Percentiles rank a stretch among this genome's conserved stretches.
Evolutionary conservation across 2,797 vertebrate species (phyloP).

Genomic region (Morelia viridis): DNA sequence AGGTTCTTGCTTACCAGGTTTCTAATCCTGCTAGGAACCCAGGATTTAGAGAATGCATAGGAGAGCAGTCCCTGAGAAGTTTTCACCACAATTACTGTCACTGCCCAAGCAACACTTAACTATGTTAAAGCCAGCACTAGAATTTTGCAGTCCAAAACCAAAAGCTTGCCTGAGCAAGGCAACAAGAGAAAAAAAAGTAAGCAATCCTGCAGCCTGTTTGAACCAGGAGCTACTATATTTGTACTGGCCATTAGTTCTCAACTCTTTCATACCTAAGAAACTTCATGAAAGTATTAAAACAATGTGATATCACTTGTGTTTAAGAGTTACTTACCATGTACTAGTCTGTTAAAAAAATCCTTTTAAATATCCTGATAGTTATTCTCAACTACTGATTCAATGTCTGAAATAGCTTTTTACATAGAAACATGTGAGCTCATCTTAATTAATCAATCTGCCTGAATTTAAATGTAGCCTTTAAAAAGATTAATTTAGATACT

Average conservation of each 20-base stretch:
- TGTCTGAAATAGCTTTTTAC: conserved; percentile 69
- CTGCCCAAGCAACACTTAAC: not conserved
- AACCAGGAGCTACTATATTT: conserved; percentile 20
- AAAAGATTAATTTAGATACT: conserved; percentile 70
- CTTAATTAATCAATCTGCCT: conserved; percentile 69
- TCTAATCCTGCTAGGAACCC: not conserved
- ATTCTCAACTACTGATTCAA: conserved; percentile 69
- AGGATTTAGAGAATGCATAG: conserved; percentile 6
- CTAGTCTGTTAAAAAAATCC: conserved; percentile 63
- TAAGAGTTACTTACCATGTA: conserved; percentile 77
- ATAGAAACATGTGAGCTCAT: conserved; percentile 67
- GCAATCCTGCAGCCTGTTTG: not conserved
- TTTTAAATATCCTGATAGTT: conserved; percentile 60
- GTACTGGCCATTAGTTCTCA: conserved; percentile 61
- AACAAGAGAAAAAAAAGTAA: not conserved
- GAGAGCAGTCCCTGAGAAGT: not conserved
- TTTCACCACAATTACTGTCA: not conserved
- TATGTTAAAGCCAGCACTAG: not conserved
- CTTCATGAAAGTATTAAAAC: conserved; percentile 67
- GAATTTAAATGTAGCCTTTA: conserved; percentile 67
- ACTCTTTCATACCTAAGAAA: conserved; percentile 62
- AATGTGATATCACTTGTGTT: conserved; percentile 69
- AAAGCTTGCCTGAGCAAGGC: not conserved
- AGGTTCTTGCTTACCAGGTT: not conserved
- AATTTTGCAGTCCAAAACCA: not conserved